Base-by-base conservation (phyloP, 1,140 invertebrate species). In the Caligus rogercresseyi region DNA sequence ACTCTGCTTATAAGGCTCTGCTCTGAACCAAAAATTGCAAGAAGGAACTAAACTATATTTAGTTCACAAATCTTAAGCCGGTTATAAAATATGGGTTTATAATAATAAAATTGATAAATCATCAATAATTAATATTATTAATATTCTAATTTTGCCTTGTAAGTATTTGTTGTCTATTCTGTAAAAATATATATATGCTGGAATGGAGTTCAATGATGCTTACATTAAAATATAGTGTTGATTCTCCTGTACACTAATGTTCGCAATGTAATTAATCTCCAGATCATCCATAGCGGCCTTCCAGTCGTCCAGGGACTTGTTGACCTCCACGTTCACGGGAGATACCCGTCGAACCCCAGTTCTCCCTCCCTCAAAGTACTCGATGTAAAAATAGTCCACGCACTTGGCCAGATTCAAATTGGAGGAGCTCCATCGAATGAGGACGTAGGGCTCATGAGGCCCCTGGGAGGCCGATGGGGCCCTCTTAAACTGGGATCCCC, bases 351-450 rank as follows among this genome's bases (percentile, higher is more conserved):
- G 19, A 54, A 4, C 19, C 20, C 13, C 16, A 21, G 15, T 25
- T 21, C 14, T 21, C 54, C 54, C 54, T 18, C 16, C 2, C 2
- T 18, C 19, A 18, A 20, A 56, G 24, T 56, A 56, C 24, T 56
- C 54, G 14, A 56, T 25, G 20, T 16, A 56, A 23, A 56, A 56
- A 56, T 21, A 56, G 54, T 56, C 54, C 15, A 56, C 54, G 14
- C 54, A 56, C 24, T 56, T 56, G 20, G 20, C 19, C 1, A 56
- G 54, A 25, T 56, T 21, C 54, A 56, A 25, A 25, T 56, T 20
- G n/a, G 54, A 21, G 18, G 20, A 21, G 20, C 54, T 56, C 54
- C 54, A 56, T 25, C 19, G 20, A 15, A 56, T 25, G 2, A 20
- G 54, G 2, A 56, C 11, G 14, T 20, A 56, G 54, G 19, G 19